phyloP scores from a whole-genome alignment of 2,888 invertebrate species.

The Scaptomyza cyrtandrae region DNA sequence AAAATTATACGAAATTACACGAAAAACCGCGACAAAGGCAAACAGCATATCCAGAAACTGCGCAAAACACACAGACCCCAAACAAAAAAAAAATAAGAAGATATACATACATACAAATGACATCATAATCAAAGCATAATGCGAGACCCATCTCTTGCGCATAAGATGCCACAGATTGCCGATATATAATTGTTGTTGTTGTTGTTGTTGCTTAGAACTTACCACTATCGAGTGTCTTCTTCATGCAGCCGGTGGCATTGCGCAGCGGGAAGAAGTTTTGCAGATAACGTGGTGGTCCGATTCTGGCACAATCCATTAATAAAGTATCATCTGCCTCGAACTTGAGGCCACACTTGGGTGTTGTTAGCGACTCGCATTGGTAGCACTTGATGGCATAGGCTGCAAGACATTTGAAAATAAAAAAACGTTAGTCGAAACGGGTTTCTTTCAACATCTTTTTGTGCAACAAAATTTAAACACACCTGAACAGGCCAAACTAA shows the following conservation, averaged over 20 bases:
- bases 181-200: background rate
- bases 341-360: slow-evolving; percentile 82
- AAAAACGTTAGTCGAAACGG: slow-evolving; percentile 12
- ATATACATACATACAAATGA: slow-evolving; percentile 47
- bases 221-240: slow-evolving; percentile 81
- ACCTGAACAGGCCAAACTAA: slow-evolving; percentile 69
- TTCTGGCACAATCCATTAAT: slow-evolving; percentile 76
- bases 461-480: slow-evolving; percentile 26
- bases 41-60: slow-evolving; percentile 29
- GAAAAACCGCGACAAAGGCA: slow-evolving; percentile 37
- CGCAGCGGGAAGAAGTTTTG: slow-evolving; percentile 69
- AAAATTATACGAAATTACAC: slow-evolving; percentile 49
- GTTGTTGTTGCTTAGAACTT: slow-evolving; percentile 50
- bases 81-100: slow-evolving; percentile 10
- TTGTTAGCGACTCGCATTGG: slow-evolving; percentile 81
- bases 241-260: slow-evolving; percentile 84
- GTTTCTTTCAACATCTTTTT: slow-evolving; percentile 7
- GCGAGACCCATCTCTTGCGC: slow-evolving; percentile 12
- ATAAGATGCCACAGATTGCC: slow-evolving; percentile 8
- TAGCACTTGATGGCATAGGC: slow-evolving; percentile 83
- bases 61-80: slow-evolving; percentile 24
- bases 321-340: slow-evolving; percentile 76
- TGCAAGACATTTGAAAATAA: slow-evolving; percentile 32
- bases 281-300: slow-evolving; percentile 79
- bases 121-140: slow-evolving; percentile 44